Conservation (phyloP, 64 coral and sea anemone genomes). For the Dendronephthya gigantea region DNA sequence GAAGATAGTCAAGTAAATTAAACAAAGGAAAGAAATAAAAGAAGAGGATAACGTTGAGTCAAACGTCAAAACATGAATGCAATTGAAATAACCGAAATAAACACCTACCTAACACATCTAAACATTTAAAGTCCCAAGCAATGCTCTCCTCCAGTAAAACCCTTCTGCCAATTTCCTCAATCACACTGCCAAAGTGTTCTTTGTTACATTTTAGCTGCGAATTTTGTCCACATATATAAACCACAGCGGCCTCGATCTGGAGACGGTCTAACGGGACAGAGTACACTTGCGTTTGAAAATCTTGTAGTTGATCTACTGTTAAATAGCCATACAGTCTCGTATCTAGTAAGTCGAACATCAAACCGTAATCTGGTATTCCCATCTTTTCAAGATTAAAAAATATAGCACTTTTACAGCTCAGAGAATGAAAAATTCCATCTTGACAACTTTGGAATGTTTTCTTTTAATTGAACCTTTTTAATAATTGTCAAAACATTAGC, state of each 20-base stretch:
- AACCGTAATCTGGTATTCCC: slow-evolving; percentile 78
- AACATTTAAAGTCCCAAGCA: slow-evolving; percentile 80
- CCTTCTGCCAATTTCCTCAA: slow-evolving; percentile 71
- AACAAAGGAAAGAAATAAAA: no score
- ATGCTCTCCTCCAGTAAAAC: slow-evolving; percentile 73
- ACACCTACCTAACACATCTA: slow-evolving; percentile 36
- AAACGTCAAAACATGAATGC: no score
- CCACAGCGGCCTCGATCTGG: slow-evolving; percentile 70
- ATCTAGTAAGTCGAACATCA: slow-evolving; percentile 91
- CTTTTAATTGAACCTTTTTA: background rate
- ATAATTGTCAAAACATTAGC: background rate
- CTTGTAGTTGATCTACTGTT: slow-evolving; percentile 58
- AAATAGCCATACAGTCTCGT: slow-evolving; percentile 61
- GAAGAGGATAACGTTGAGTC: no score
- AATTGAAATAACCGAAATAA: background rate
- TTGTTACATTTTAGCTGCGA: slow-evolving; percentile 50
- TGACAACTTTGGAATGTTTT: background rate
- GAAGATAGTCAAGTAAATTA: no score
- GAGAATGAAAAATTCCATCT: background rate
- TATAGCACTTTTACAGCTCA: background rate
- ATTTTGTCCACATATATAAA: slow-evolving; percentile 63
- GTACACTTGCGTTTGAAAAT: slow-evolving; percentile 69
- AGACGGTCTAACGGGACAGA: slow-evolving; percentile 46
- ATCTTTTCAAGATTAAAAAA: slow-evolving; percentile 36
- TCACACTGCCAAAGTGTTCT: slow-evolving; percentile 60